A percentile compares a stretch with the other conserved stretches of the same genome.
These are phyloP conservation scores for Epizoanthus fatuus DNA, from an alignment of 92 coral and sea anemone genomes.

Conservation along the genomic window DNA sequence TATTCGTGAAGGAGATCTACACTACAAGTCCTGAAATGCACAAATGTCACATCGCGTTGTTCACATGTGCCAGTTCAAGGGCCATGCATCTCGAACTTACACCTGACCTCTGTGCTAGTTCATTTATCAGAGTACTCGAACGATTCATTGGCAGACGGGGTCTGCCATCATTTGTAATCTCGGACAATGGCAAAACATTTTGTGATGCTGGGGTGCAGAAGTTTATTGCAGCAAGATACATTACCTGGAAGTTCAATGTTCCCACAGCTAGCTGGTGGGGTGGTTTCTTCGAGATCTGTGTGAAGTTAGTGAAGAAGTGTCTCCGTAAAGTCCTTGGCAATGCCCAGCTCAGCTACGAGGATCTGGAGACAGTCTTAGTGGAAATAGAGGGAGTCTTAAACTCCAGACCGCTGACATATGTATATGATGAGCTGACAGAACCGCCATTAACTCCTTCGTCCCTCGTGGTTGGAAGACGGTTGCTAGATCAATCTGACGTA, in stretches of 20 bases:
- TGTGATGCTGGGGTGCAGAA: slow-evolving; percentile 43
- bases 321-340: slow-evolving; percentile 44
- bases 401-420: slow-evolving; percentile 41
- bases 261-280: slow-evolving; percentile 67
- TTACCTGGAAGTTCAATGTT: slow-evolving; percentile 48
- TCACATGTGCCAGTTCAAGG: slow-evolving; percentile 36
- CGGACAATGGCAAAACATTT: slow-evolving; percentile 46
- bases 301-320: slow-evolving; percentile 47
- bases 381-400: too few species aligned
- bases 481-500: too few species aligned
- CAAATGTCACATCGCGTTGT: too few species aligned
- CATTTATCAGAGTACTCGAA: slow-evolving; percentile 47
- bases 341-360: slow-evolving; percentile 38
- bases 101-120: slow-evolving; percentile 56
- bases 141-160: slow-evolving; percentile 61
- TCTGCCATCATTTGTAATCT: slow-evolving; percentile 37
- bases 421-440: slow-evolving; percentile 27
- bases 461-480: slow-evolving; percentile 41
- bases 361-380: too few species aligned
- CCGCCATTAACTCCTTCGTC: slow-evolving; percentile 26
- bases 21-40: slow-evolving; percentile 19
- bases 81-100: slow-evolving; percentile 58
- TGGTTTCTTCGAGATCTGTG: slow-evolving; percentile 55
- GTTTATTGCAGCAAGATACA: slow-evolving; percentile 34
- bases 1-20: slow-evolving; percentile 11